Evolutionary conservation across 1,140 invertebrate genomes (phyloP).

Genomic region (Lepidotrigona ventralis): DNA sequence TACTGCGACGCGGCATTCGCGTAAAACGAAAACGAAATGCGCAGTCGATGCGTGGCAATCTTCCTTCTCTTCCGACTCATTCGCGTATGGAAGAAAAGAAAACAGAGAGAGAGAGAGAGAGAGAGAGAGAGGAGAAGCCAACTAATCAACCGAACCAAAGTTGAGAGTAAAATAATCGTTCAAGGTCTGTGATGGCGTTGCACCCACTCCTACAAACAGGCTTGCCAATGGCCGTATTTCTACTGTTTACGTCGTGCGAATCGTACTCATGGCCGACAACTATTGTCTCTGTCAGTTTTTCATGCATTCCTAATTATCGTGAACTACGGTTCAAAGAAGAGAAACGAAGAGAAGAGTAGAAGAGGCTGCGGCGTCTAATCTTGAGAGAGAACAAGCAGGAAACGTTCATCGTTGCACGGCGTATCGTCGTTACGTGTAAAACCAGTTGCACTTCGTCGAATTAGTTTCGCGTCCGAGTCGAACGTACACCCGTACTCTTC

Average conservation of each 20-base stretch:
- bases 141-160: slow-evolving; percentile 36
- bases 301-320: not conserved
- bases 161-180: slow-evolving; percentile 77
- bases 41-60: no score
- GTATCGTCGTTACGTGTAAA: not conserved
- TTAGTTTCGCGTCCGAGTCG: not conserved
- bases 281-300: not conserved
- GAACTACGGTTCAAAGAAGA: not conserved
- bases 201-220: slow-evolving; percentile 70
- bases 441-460: not conserved
- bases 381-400: not conserved
- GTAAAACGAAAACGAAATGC: not conserved
- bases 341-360: not conserved
- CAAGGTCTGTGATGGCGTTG: slow-evolving; percentile 78
- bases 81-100: not conserved
- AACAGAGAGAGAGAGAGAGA: not conserved
- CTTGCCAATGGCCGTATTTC: slow-evolving; percentile 68
- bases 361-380: not conserved
- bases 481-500: not conserved
- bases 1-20: not conserved
- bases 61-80: not conserved
- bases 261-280: not conserved
- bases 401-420: not conserved
- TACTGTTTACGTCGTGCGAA: slow-evolving; percentile 70
- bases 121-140: not conserved